A percentile compares a stretch with the other conserved stretches of the same genome.
Conservation (phyloP, 2,113 vertebrate species). For the Grammomys surdaster region DNA sequence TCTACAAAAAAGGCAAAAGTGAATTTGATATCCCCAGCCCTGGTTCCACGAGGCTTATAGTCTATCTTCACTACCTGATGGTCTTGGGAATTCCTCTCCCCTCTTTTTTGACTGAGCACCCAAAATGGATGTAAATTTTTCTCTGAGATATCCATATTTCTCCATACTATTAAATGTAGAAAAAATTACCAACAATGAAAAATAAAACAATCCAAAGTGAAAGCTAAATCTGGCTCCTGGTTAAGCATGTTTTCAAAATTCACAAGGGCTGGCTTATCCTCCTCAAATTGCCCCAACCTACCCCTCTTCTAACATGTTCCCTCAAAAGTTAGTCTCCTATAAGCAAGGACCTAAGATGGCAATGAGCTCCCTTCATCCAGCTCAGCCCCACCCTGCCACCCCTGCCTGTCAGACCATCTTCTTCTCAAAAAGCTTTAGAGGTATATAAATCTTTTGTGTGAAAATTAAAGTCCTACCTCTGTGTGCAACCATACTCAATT, state of each 20-base stretch:
- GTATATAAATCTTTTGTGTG: not conserved
- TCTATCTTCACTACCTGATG: not conserved
- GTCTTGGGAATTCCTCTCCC: not conserved
- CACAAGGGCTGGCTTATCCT: not conserved
- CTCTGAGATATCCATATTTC: not conserved
- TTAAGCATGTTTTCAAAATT: not conserved
- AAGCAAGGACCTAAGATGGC: not conserved
- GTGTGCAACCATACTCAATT: not conserved
- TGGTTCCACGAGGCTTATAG: not conserved
- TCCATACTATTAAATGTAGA: not conserved
- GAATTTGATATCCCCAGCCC: not conserved
- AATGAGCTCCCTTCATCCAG: not conserved
- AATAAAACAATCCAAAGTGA: not conserved
- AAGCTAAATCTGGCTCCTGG: not conserved
- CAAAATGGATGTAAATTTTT: not conserved
- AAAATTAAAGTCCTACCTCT: constrained; percentile 6
- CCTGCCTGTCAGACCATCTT: not conserved
- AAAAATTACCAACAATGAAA: not conserved
- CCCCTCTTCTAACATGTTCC: not conserved
- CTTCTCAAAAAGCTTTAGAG: not conserved
- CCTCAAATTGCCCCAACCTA: not conserved
- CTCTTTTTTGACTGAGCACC: not conserved
- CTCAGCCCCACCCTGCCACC: not conserved
- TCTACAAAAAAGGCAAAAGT: not conserved
- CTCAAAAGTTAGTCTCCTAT: not conserved